These are phyloP conservation scores for Paraescarpia echinospica DNA, from an alignment of 1,140 invertebrate genomes.

Conservation along the genomic window DNA sequence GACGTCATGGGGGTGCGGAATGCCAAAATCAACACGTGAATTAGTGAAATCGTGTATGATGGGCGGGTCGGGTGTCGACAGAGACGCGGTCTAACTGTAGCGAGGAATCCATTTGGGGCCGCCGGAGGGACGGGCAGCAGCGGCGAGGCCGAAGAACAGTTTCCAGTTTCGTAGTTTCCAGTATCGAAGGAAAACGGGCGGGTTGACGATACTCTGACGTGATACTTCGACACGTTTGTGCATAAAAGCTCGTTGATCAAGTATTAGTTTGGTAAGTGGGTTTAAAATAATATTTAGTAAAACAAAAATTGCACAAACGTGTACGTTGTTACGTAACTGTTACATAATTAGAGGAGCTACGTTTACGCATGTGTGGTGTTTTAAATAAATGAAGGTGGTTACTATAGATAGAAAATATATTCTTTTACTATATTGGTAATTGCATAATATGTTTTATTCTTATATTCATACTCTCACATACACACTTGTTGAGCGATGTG, in stretches of 20 bases:
- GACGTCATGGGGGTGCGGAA: not conserved
- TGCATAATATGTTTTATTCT: too few relatives aligned
- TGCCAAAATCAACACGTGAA: not conserved
- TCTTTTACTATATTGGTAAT: too few relatives aligned
- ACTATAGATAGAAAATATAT: not conserved
- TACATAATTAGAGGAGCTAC: not conserved
- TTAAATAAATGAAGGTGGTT: not conserved
- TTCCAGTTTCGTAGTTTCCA: not conserved
- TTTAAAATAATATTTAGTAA: not conserved
- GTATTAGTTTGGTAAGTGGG: not conserved
- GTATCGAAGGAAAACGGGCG: not conserved
- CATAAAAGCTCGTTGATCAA: not conserved
- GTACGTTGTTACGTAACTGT: not conserved
- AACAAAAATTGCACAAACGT: not conserved
- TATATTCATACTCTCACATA: too few relatives aligned
- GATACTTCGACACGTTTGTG: not conserved
- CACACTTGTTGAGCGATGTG: too few relatives aligned
- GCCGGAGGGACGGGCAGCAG: not conserved
- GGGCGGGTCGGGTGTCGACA: not conserved
- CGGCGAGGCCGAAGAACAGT: not conserved
- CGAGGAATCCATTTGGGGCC: not conserved
- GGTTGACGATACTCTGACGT: not conserved
- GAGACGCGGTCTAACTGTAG: not conserved
- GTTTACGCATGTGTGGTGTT: not conserved
- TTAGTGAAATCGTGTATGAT: conserved; percentile 6